These are phyloP conservation scores for Triplophysa tibetana DNA, from an alignment of 2,113 vertebrate genomes.

Conservation along the genomic window DNA sequence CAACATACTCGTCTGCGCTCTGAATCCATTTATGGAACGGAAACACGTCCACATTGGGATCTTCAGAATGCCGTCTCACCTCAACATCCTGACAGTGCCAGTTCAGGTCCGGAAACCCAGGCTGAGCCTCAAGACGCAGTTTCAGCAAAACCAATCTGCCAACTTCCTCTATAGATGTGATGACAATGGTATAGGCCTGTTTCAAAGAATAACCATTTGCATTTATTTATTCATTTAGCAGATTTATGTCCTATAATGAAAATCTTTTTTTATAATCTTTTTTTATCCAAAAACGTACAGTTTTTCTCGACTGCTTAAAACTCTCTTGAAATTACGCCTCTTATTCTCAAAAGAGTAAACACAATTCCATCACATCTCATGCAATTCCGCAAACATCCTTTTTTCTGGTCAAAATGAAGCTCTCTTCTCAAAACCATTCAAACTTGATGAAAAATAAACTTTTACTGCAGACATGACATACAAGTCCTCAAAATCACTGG, in stretches of 20 bases:
- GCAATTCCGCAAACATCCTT: no score
- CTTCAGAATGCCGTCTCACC: conserved; percentile 45
- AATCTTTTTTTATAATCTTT: neutral
- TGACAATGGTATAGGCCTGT: conserved; percentile 50
- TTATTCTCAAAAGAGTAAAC: no score
- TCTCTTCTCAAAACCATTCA: no score
- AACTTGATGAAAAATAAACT: no score
- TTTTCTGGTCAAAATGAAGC: no score
- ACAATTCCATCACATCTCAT: no score
- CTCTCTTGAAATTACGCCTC: no score
- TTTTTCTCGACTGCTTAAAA: no score
- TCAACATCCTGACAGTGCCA: conserved; percentile 69
- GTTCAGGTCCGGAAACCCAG: conserved; percentile 63
- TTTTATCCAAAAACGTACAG: no score
- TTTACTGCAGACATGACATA: no score
- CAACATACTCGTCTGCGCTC: conserved; percentile 60
- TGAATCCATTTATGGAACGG: conserved; percentile 66
- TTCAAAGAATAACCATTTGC: conserved; percentile 46
- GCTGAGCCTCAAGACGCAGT: conserved; percentile 60
- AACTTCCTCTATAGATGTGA: conserved; percentile 45
- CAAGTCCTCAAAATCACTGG: no score
- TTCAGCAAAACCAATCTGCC: conserved; percentile 63
- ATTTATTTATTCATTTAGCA: neutral
- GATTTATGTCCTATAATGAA: no score
- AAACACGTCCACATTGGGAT: conserved; percentile 55